Percentiles rank a stretch among this genome's conserved stretches.
Evolutionary conservation across 2,797 vertebrate species (phyloP).

Genomic region (Chromobotia macracanthus): DNA sequence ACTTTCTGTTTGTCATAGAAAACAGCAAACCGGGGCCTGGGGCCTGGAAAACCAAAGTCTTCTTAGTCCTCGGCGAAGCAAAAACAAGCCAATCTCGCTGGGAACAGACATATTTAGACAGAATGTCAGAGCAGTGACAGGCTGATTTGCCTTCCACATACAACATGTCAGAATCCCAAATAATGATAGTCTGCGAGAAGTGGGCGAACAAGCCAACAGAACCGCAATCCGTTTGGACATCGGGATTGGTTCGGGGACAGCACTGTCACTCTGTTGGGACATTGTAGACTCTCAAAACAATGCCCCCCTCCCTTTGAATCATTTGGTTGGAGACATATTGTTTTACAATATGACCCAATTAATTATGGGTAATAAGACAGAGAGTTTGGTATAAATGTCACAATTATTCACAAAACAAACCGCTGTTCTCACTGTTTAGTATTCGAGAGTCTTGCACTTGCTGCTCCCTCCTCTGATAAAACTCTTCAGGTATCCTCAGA

Average conservation of each 20-base stretch:
- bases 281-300: not conserved
- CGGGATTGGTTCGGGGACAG: not conserved
- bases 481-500: not conserved
- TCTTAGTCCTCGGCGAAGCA: not conserved
- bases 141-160: constrained; percentile 41
- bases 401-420: not conserved
- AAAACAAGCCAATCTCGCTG: constrained; percentile 26
- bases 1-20: constrained; percentile 32
- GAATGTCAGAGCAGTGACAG: constrained; percentile 11
- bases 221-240: not conserved
- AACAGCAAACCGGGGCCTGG: constrained; percentile 6
- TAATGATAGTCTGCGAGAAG: constrained; percentile 37
- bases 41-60: constrained; percentile 23
- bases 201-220: not conserved
- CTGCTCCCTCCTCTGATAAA: not conserved
- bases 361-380: not conserved
- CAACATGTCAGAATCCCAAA: constrained; percentile 30
- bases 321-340: not conserved
- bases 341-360: not conserved
- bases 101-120: constrained; percentile 36
- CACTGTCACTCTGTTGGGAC: constrained; percentile 27
- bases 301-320: not conserved
- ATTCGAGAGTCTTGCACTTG: not conserved
- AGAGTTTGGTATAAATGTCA: not conserved
- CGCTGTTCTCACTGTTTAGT: not conserved